Conservation (phyloP, 2,113 vertebrate genomes). For the Scomber japonicus region DNA sequence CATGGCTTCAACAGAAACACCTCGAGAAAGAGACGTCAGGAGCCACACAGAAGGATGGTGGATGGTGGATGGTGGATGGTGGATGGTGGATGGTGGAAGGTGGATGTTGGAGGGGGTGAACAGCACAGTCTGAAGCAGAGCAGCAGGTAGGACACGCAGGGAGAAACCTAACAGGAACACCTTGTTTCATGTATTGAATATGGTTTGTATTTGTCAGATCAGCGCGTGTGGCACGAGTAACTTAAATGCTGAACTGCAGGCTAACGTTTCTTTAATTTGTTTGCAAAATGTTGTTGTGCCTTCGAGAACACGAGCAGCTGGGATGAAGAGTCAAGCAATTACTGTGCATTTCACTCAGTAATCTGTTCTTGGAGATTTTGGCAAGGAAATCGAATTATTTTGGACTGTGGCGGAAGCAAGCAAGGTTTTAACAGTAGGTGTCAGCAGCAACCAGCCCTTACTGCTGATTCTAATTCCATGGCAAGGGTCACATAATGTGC, state of each 20-base stretch:
- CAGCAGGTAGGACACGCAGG: background rate
- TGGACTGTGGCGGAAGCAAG: constrained; percentile 1
- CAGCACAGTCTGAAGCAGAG: constrained; percentile 12
- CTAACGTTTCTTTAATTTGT: constrained; percentile 18
- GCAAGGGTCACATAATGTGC: constrained; percentile 54
- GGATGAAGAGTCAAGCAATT: constrained; percentile 15
- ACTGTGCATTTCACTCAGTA: constrained; percentile 23
- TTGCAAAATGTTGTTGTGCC: background rate
- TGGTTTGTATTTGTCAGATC: constrained; percentile 15
- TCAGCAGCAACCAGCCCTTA: constrained; percentile 34
- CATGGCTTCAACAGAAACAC: constrained; percentile 22
- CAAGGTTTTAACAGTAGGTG: constrained; percentile 33
- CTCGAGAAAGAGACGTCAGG: constrained; percentile 37
- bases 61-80: no score
- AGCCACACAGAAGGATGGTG: constrained; percentile 3
- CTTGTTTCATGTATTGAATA: constrained; percentile 7
- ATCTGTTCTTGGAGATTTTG: constrained; percentile 30
- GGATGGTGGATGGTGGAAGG: constrained; percentile 4
- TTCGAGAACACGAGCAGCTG: constrained; percentile 3
- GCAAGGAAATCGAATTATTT: constrained; percentile 45
- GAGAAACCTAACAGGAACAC: background rate
- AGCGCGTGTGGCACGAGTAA: background rate
- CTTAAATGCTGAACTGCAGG: background rate
- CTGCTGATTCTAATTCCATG: constrained; percentile 48
- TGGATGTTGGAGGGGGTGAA: background rate